Evolutionary conservation across 2,888 invertebrate species (phyloP), one percentile per base, ranked within the genome.

Genomic region (Arenicola marina): DNA sequence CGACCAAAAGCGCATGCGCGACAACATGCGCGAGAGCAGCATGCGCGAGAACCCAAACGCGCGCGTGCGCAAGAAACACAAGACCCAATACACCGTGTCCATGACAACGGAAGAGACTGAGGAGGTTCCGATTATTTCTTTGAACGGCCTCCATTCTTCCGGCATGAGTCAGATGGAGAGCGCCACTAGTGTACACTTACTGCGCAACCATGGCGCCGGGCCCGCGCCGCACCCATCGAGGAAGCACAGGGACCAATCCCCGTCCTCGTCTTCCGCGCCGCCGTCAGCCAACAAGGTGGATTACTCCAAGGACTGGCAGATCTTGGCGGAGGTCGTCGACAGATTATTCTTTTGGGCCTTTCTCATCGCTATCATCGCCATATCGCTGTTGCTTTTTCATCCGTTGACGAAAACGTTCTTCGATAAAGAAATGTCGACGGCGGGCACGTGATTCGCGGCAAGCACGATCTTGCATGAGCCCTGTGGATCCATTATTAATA

Each of bases 321-420:
- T 29, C 21, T 32, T 66, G 31, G 66, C 66, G 2, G 66, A 66
- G 51, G 56, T 66, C n/a, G 66, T 66, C 4, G 66, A 66, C 32
- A n/a, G 66, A 1, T 48, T 66, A 15, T 63, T 66, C 58, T 66
- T 66, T 48, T 66, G 66, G 66, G 26, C 61, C 1, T 66, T 66
- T 59, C 44, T 66, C 21, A 33, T 63, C 15, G 57, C 61, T 4
- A 63, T 66, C 7, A 56, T 66, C 18, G 63, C 66, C 46, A 61
- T 66, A 26, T 57, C 63, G 11, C 34, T 66, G 28, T 38, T 66
- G 24, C 56, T 66, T 7, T 66, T 66, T 56, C 66, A 66, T 56
- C 66, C 66, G 18, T 48, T 66, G 11, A 63, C 63, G 4, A 63
- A 63, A 44, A 24, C 33, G 33, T 53, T 28, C 21, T 48, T 48